Base-by-base conservation (phyloP, 2,888 invertebrate genomes). In the Hesperia comma region DNA sequence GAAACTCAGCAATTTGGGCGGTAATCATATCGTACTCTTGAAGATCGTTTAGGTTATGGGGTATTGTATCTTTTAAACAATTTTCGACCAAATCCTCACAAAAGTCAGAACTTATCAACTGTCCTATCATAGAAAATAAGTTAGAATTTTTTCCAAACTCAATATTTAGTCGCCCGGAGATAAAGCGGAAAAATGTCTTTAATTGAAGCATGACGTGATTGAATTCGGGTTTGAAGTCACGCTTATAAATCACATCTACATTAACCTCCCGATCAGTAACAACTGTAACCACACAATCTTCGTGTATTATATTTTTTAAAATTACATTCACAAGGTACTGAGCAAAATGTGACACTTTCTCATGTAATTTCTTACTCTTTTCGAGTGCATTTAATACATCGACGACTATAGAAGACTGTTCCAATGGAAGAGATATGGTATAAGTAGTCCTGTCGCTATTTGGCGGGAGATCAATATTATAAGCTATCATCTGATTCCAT, bases 1-100 rank as follows among this genome's bases (percentile, higher is more conserved):
- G 95, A 70, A 97, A 95, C 57, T 93, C 85, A 68, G 94, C 85
- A 43, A 96, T 95, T 74, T 95, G 94, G 3, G 93, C 84, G 21
- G 95, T 94, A 1, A 97, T 93, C 26, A 88, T 88, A 4, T 91
- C 88, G 74, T 96, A 97, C 17, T 88, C 92, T 72, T 95, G 94
- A 68, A 97, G 88, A 71, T 96, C 96, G 63, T 94, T 94, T 72
- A 94, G 95, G 60, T 94, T 96, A 71, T 95, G 95, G 0, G 98
- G 98, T 77, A 98, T 95, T 0, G 96, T 96, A 71, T 95, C 93
- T 58, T 95, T 92, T 8, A 98, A 92, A 78, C 97, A 97, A 75
- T 96, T 94, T 70, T 95, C 94, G 3, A 96, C 94, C 43, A 98
- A 86, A 17, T 94, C 80, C 17, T 95, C 93, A 21, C 95, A 93